A percentile compares a stretch with the other conserved stretches of the same genome.
phyloP scores from a whole-genome alignment of 1,140 invertebrate genomes.

The Brachionus paranguensis region DNA sequence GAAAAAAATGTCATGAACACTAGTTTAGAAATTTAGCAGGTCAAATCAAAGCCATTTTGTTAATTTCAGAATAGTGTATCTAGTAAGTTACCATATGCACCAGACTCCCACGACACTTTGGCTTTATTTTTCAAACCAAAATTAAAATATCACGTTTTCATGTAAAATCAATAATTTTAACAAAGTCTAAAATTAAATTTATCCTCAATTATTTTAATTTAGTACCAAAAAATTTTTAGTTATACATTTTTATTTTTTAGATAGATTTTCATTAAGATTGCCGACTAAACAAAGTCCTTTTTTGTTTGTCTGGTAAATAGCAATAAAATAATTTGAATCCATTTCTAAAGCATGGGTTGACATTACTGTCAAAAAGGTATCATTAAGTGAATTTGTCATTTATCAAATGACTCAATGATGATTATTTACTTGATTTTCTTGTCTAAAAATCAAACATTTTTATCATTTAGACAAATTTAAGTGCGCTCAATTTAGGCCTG shows the following conservation, averaged over 20 bases:
- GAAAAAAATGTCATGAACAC: background rate
- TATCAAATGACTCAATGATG: background rate
- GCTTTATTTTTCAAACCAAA: background rate
- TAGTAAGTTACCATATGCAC: background rate
- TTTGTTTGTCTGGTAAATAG: no score
- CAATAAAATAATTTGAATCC: background rate
- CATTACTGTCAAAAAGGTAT: background rate
- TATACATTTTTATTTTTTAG: background rate
- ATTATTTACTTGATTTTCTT: background rate
- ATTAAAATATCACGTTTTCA: background rate
- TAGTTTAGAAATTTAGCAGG: background rate
- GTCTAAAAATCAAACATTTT: background rate
- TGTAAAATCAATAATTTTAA: background rate
- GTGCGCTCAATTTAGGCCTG: background rate
- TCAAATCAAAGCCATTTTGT: background rate
- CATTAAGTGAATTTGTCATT: background rate
- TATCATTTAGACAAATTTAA: background rate
- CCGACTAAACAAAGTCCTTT: no score
- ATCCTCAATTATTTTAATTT: background rate
- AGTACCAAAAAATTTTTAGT: background rate
- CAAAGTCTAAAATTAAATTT: background rate
- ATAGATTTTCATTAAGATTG: background rate
- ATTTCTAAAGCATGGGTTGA: background rate
- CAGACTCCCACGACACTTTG: background rate
- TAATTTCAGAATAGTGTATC: background rate